Conservation (phyloP, 2,113 vertebrate species). For the Syngnathus floridae region DNA sequence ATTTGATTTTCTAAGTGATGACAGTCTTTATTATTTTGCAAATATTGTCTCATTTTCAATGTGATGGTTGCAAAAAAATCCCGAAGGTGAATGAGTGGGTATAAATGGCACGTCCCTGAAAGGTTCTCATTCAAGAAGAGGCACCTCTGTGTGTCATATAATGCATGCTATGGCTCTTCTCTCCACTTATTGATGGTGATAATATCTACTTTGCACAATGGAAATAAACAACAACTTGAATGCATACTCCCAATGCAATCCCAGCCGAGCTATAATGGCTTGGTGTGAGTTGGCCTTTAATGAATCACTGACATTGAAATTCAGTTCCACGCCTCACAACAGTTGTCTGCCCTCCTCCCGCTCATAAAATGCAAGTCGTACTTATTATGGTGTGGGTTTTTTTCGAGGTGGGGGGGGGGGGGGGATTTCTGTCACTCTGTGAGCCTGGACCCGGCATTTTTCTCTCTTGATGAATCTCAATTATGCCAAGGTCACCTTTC, state of each 20-base stretch:
- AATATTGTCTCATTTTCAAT: too few species aligned
- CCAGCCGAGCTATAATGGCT: neutral
- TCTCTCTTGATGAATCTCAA: conserved; percentile 75
- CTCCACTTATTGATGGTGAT: neutral
- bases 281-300: conserved; percentile 21
- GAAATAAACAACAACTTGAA: neutral
- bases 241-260: conserved; percentile 2
- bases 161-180: too few species aligned
- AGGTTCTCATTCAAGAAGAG: too few species aligned
- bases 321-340: conserved; percentile 33
- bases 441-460: conserved; percentile 45
- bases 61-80: too few species aligned
- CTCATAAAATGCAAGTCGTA: conserved; percentile 57
- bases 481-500: conserved; percentile 80
- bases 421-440: conserved; percentile 45
- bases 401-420: neutral
- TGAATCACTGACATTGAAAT: conserved; percentile 49
- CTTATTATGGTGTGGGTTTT: conserved; percentile 48
- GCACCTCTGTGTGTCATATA: too few species aligned
- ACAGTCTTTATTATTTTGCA: too few species aligned
- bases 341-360: conserved; percentile 52
- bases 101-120: too few species aligned
- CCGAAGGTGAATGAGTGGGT: too few species aligned
- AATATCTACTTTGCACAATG: neutral
- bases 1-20: too few species aligned